phyloP scores from a whole-genome alignment of 2,113 vertebrate species.

The zebrafish (Danio rerio) region GRCz12tu NC_133182.1:16117001-16117500 shows the following conservation, averaged over 20 bases:
- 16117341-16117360: conserved; percentile 13
- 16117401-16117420: conserved; percentile 9
- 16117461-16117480: not conserved
- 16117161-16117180: conserved; percentile 62
- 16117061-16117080: not conserved
- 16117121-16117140: conserved; percentile 74
- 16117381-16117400: not conserved
- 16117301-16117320: conserved; percentile 22
- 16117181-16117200: not conserved
- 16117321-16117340: conserved; percentile 9
- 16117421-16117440: not conserved
- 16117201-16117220: not conserved
- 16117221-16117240: not conserved
- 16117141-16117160: conserved; percentile 79
- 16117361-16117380: conserved; percentile 21
- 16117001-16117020: not conserved
- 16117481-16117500: not conserved
- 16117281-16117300: conserved; percentile 40
- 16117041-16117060: not conserved
- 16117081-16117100: not conserved
- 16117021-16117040: not conserved
- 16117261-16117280: conserved; percentile 33
- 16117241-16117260: not conserved
- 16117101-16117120: conserved; percentile 56
- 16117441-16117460: not conserved